Evolutionary conservation across 2,797 vertebrate species (phyloP).

Genomic region (Clarias platycephalus): DNA sequence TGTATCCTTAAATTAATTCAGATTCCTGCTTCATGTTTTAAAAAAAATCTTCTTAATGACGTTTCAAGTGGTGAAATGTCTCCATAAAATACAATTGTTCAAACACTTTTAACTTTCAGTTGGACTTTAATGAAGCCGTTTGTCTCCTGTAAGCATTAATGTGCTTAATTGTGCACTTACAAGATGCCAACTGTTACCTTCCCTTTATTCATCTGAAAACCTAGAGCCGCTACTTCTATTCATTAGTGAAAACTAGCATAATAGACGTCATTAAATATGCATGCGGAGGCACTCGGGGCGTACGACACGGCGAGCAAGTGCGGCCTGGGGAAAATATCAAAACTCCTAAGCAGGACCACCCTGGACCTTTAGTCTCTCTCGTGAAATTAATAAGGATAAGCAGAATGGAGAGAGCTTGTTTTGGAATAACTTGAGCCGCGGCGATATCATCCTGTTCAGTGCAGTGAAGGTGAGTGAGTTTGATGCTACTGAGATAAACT

Average conservation of each 20-base stretch:
- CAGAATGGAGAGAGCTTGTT: slow-evolving; percentile 66
- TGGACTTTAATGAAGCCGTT: background rate
- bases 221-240: slow-evolving; percentile 68
- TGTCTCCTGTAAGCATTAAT: background rate
- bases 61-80: background rate
- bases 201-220: slow-evolving; percentile 60
- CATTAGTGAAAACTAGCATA: slow-evolving; percentile 80
- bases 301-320: slow-evolving; percentile 58
- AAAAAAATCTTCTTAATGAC: background rate
- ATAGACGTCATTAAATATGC: slow-evolving; percentile 92
- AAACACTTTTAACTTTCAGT: background rate
- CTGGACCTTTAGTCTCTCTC: slow-evolving; percentile 46
- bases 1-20: background rate
- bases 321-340: slow-evolving; percentile 44
- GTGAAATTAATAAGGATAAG: slow-evolving; percentile 40
- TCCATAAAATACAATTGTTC: background rate
- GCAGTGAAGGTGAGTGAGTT: slow-evolving; percentile 61
- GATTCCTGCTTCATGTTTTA: background rate
- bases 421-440: slow-evolving; percentile 69
- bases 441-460: slow-evolving; percentile 48
- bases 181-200: slow-evolving; percentile 54
- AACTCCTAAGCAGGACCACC: slow-evolving; percentile 43
- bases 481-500: slow-evolving; percentile 45
- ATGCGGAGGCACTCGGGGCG: slow-evolving; percentile 71
- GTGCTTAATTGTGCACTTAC: slow-evolving; percentile 21